These are phyloP conservation scores for Rousettus leschenaultii DNA, from an alignment of 2,113 vertebrate species.

Conservation along the genomic window DNA sequence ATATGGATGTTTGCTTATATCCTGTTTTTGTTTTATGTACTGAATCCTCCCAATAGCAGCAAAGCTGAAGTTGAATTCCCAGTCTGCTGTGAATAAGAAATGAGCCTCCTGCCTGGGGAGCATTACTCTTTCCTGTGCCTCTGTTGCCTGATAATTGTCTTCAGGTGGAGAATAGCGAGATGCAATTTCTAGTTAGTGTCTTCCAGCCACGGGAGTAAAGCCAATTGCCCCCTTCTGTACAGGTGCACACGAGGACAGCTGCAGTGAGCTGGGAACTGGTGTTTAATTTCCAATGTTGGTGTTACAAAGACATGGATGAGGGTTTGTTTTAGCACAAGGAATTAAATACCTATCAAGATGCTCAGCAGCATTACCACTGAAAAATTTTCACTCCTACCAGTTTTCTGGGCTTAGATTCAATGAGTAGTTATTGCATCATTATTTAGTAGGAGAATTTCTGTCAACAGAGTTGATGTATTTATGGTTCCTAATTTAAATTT, in stretches of 20 bases:
- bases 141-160: not conserved
- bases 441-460: conserved; percentile 56
- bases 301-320: not conserved
- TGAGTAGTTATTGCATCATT: conserved; percentile 48
- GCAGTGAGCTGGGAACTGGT: not conserved
- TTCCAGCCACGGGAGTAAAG: not conserved
- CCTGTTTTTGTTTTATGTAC: not conserved
- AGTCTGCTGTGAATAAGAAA: not conserved
- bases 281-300: conserved; percentile 1
- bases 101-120: not conserved
- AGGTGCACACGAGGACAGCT: not conserved
- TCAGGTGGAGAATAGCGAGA: not conserved
- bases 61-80: not conserved
- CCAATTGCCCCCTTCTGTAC: not conserved
- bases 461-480: conserved; percentile 32
- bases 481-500: conserved; percentile 47
- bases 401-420: conserved; percentile 49
- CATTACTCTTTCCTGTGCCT: not conserved
- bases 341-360: conserved; percentile 48
- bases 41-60: not conserved
- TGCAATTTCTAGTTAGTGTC: not conserved
- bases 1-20: not conserved
- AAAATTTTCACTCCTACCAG: not conserved
- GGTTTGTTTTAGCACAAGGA: conserved; percentile 24
- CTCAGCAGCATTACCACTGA: not conserved